Conservation (phyloP, 2,888 invertebrate species). For the Ormyrus rosae region DNA sequence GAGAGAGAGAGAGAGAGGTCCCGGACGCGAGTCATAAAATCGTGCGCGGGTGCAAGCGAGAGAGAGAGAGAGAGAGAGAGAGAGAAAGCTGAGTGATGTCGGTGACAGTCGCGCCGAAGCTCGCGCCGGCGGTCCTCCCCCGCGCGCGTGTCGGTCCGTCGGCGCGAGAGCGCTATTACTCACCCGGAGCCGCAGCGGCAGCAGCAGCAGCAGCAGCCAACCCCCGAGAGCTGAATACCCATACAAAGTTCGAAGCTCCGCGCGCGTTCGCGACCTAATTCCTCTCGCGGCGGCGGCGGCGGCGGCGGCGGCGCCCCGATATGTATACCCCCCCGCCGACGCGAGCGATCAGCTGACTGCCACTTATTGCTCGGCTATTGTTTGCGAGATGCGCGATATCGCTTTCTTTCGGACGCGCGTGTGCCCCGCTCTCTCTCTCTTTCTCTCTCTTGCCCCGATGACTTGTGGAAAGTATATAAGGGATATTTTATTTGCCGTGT, state of each 20-base stretch:
- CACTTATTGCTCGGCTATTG: no score
- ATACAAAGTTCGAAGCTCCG: slow-evolving; percentile 70
- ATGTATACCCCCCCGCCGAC: no score
- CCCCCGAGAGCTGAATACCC: slow-evolving; percentile 62
- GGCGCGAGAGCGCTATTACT: slow-evolving; percentile 65
- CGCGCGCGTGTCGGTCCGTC: slow-evolving; percentile 58
- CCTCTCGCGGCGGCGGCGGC: slow-evolving; percentile 54
- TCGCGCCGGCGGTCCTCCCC: slow-evolving; percentile 39
- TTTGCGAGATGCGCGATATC: no score
- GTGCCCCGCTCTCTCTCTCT: not conserved
- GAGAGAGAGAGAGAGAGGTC: not conserved
- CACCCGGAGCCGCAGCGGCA: slow-evolving; percentile 62
- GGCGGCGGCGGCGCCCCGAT: no score
- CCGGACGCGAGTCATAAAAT: slow-evolving; percentile 68
- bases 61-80: slow-evolving; percentile 24
- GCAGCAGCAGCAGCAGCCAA: slow-evolving; percentile 45
- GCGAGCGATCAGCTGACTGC: no score
- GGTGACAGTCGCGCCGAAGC: slow-evolving; percentile 66
- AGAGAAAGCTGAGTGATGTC: slow-evolving; percentile 67
- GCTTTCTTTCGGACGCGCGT: no score
- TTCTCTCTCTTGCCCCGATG: no score
- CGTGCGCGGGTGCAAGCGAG: slow-evolving; percentile 62
- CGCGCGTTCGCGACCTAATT: slow-evolving; percentile 70
- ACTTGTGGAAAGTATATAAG: no score
- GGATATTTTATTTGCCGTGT: no score